Evolutionary conservation across 2,797 vertebrate genomes (phyloP), one percentile per base, ranked within the genome.

Genomic region (Hypotaenidia philippensis): DNA sequence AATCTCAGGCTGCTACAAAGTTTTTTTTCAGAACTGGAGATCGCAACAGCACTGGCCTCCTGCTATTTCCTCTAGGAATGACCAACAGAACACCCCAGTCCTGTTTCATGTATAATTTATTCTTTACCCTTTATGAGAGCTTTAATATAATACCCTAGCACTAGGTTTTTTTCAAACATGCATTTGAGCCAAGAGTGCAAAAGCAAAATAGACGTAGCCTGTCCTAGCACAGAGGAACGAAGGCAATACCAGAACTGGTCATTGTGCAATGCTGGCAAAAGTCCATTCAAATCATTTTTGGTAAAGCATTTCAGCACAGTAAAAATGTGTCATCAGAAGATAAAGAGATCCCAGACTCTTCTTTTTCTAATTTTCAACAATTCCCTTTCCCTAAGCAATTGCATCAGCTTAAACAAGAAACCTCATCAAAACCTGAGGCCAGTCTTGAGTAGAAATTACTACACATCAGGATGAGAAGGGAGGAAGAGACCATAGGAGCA

Each of bases 401-500:
- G 44, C 55, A 65, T 66, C 79, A 81, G 61, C 56, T 84, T 86
- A 92, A 80, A 69, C 44, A 88, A 89, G 83, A 88, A 91, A 94
- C 47, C 52, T 82, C 59, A 87, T 66, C 74, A 86, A 96, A 96
- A 94, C 63, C 74, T 10, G 72, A 87, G 83, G 87, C 87, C 77
- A 84, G 36, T 21, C 80, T 61, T 70, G 56, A 86, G 89, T 22
- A 84, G 52, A 91, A 90, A 96, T 93, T 63, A 88, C 50, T 65
- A 38, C 17, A 83, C 36, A 66, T 50, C 34, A 76, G 56, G 55
- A 80, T 57, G 74, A 93, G 85, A 95, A 55, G 13, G 32, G 40
- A 84, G 41, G 75, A 91, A 87, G 47, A 87, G 60, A 40, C 19
- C 21, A 13, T 12, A 65, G 27, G 5, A 77, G 65, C 65, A 86